These are phyloP conservation scores for Channa maculata DNA, from an alignment of 2,113 vertebrate species.

Conservation along the genomic window DNA sequence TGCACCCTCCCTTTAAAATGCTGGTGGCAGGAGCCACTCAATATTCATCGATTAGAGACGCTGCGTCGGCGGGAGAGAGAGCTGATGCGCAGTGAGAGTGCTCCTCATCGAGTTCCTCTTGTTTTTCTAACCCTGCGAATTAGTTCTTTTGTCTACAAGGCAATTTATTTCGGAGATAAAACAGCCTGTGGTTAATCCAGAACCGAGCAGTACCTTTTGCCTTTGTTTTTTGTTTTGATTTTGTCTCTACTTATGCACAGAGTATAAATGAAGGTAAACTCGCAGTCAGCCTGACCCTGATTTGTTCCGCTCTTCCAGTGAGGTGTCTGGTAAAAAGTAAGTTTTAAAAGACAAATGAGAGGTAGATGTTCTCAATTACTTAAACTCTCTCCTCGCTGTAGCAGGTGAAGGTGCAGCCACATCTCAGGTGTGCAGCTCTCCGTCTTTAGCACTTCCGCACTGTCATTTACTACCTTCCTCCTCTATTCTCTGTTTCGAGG, in stretches of 20 bases:
- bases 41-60: constrained; percentile 77
- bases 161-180: constrained; percentile 79
- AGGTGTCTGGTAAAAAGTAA: constrained; percentile 12
- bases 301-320: constrained; percentile 44
- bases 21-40: constrained; percentile 73
- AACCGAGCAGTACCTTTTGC: constrained; percentile 37
- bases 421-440: constrained; percentile 10
- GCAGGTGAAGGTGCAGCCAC: neutral
- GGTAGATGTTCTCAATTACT: neutral
- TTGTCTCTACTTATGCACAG: constrained; percentile 37
- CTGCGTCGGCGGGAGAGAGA: constrained; percentile 50
- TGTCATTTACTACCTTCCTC: constrained; percentile 4
- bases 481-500: neutral
- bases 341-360: constrained; percentile 36
- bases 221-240: constrained; percentile 63
- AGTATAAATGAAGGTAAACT: constrained; percentile 54
- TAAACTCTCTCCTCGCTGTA: neutral
- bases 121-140: constrained; percentile 66
- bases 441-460: neutral
- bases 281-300: constrained; percentile 55
- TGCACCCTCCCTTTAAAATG: constrained; percentile 59
- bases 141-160: constrained; percentile 75
- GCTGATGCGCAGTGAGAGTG: constrained; percentile 39
- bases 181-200: constrained; percentile 71
- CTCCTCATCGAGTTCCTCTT: constrained; percentile 53